Conservation (phyloP, 2,797 vertebrate species). For the Apodemus agrarius region DNA sequence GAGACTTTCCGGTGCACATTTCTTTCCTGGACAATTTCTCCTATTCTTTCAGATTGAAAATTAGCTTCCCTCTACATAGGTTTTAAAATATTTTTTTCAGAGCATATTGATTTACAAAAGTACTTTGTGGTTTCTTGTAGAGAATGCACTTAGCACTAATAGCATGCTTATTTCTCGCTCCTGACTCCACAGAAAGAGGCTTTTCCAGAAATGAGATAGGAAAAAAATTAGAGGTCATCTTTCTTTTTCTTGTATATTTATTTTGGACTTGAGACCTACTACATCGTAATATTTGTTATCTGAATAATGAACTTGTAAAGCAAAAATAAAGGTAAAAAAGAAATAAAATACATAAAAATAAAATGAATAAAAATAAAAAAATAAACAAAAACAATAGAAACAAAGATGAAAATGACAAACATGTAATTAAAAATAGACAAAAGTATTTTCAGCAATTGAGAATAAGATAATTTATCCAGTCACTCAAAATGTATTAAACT, state of each 20-base stretch:
- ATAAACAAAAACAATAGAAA: not conserved
- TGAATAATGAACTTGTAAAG: not conserved
- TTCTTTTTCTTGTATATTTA: not conserved
- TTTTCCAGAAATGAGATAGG: constrained; percentile 49
- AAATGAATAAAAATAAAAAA: not conserved
- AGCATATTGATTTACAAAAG: constrained; percentile 68
- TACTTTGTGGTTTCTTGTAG: constrained; percentile 38
- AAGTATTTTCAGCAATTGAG: not conserved
- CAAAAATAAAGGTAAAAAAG: not conserved
- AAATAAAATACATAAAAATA: not conserved
- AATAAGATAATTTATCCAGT: constrained; percentile 21
- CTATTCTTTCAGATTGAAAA: constrained; percentile 52
- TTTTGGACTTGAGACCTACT: not conserved
- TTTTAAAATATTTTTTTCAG: constrained; percentile 12
- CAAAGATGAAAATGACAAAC: not conserved
- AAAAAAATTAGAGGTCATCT: constrained; percentile 22
- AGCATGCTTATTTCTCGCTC: constrained; percentile 45
- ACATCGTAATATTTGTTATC: not conserved
- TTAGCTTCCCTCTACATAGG: constrained; percentile 6
- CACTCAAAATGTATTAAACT: not conserved
- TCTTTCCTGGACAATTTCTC: not conserved
- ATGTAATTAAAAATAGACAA: constrained; percentile 5
- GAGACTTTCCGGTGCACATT: not conserved
- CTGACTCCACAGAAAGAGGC: constrained; percentile 44
- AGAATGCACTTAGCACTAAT: constrained; percentile 67